Base-by-base conservation (phyloP, 1,140 invertebrate genomes). In the Drosophila bipectinata region DNA sequence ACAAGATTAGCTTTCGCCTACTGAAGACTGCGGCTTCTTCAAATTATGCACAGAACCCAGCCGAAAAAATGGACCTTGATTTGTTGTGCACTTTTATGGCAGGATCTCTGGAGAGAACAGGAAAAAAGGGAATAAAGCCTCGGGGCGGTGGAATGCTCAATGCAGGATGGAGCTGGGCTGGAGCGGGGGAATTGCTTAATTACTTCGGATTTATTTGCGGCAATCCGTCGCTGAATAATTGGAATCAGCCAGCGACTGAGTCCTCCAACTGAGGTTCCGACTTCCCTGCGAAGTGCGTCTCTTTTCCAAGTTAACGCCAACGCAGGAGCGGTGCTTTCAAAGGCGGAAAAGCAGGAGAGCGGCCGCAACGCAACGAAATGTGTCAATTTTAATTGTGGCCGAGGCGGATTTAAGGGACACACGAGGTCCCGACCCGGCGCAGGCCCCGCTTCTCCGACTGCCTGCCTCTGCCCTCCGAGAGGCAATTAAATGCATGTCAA, bases 401-500 rank as follows among this genome's bases (percentile, higher is more conserved):
- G 76, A 56, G 72, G 81, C 81, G 87, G 84, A 83, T 78, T 88
- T 83, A 64, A 87, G 73, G 79, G 83, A 61, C 73, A 53, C 47
- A 51, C 63, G 56, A 74, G 63, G 54, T 55, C 61, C 41, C 56
- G 56, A 56, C 56, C 52, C 26, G 67, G 44, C 32, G 55, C 41
- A 44, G 41, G 0, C 10, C 52, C 32, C 62, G 44, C 28, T 18
- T 30, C 39, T 21, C 44, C 54, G 49, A 62, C 54, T 41, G 59
- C 66, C 68, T 39, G 61, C 30, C 53, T 48, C 59, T 57, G 37
- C 61, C 18, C 41, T 53, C 39, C 39, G 72, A 61, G 76, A 90
- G 87, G 87, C 87, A 90, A 90, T 90, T 90, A 90, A 90, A 90
- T 90, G 87, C 87, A 90, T 90, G 87, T 90, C 87, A 90, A 90